A percentile compares a stretch with the other conserved stretches of the same genome.
Conservation (phyloP, 2,888 invertebrate species). For the Mythimna albipuncta region DNA sequence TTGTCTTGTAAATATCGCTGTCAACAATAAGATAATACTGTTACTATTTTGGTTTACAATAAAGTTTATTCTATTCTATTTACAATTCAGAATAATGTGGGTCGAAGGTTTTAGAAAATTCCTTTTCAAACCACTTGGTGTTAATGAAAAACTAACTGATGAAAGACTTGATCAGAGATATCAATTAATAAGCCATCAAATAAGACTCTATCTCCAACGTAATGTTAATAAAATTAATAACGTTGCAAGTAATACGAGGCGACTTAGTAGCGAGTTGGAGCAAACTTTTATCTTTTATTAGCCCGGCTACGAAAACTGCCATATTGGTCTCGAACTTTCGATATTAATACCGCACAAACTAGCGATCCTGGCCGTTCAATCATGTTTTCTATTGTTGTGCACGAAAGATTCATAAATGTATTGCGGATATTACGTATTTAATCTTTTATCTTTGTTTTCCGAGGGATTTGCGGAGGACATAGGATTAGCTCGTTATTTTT, state of each 20-base stretch:
- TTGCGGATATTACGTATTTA: slow-evolving; percentile 59
- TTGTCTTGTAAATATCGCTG: no score
- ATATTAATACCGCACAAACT: slow-evolving; percentile 73
- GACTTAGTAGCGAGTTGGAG: slow-evolving; percentile 77
- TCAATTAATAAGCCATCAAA: slow-evolving; percentile 20
- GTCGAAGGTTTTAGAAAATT: not conserved
- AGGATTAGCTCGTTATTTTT: slow-evolving; percentile 53
- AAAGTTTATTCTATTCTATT: no score
- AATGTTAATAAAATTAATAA: slow-evolving; percentile 63
- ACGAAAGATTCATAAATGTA: slow-evolving; percentile 58
- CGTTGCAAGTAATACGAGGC: slow-evolving; percentile 70
- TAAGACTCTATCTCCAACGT: slow-evolving; percentile 6
- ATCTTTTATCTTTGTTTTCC: slow-evolving; percentile 55
- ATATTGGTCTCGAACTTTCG: slow-evolving; percentile 77
- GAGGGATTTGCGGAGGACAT: slow-evolving; percentile 41
- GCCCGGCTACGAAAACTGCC: slow-evolving; percentile 68
- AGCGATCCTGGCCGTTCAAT: slow-evolving; percentile 59
- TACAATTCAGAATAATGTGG: no score
- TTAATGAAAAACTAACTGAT: no score
- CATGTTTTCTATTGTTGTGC: slow-evolving; percentile 57
- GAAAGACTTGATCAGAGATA: slow-evolving; percentile 5
- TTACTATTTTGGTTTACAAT: no score
- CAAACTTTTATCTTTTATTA: slow-evolving; percentile 80
- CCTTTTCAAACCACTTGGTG: not conserved
- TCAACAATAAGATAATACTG: no score